These are phyloP conservation scores for Autographa pulchrina DNA, from an alignment of 2,888 invertebrate species.

Conservation along the genomic window DNA sequence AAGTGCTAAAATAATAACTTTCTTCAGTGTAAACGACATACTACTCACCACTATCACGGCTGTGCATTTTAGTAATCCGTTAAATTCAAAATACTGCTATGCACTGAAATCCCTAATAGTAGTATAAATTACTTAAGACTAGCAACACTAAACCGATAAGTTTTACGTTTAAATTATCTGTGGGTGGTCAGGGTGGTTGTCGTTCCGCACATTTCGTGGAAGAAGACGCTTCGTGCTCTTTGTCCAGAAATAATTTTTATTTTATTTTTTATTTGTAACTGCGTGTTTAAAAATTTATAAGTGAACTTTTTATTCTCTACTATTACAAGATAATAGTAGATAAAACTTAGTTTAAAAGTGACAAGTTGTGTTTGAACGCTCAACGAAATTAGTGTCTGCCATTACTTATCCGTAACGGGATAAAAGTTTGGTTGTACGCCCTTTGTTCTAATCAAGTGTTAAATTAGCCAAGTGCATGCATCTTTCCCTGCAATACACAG, in stretches of 20 bases:
- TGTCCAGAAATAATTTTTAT: conserved; percentile 81
- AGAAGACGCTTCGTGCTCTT: conserved; percentile 83
- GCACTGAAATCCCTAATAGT: conserved; percentile 26
- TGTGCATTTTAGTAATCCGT: not conserved
- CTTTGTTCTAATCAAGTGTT: conserved; percentile 88
- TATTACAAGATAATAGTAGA: conserved; percentile 76
- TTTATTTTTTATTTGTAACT: conserved; percentile 82
- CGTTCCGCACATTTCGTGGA: conserved; percentile 77
- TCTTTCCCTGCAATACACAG: conserved; percentile 89
- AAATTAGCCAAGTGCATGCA: conserved; percentile 89
- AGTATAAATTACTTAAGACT: conserved; percentile 24
- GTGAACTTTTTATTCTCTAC: conserved; percentile 72
- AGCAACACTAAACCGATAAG: conserved; percentile 52
- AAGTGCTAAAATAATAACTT: too few species aligned
- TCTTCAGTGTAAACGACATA: too few species aligned
- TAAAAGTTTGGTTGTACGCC: conserved; percentile 86
- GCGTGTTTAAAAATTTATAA: conserved; percentile 70
- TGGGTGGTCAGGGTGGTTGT: conserved; percentile 45
- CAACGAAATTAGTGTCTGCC: conserved; percentile 78
- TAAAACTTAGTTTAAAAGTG: conserved; percentile 69
- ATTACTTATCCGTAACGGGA: conserved; percentile 88
- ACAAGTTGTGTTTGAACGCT: conserved; percentile 69
- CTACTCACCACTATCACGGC: not conserved
- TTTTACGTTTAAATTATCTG: conserved; percentile 44
- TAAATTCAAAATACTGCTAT: not conserved